Evolutionary conservation across 2,888 invertebrate genomes (phyloP).

Genomic region (Philaethria dido): DNA sequence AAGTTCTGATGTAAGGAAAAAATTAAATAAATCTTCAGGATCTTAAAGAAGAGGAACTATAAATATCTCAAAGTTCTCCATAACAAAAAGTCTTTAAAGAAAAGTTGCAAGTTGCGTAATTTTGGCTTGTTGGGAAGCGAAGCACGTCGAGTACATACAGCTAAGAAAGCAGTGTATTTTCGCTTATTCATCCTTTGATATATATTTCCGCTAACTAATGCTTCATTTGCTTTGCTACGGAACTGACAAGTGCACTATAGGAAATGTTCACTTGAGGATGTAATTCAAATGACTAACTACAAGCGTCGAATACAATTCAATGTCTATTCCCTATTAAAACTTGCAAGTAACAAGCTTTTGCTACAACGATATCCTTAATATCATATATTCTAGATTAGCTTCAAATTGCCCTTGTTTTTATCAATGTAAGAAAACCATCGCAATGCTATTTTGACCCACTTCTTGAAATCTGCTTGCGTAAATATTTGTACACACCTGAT

Average conservation of each 20-base stretch:
- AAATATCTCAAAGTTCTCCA: slow-evolving; percentile 18
- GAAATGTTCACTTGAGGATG: slow-evolving; percentile 12
- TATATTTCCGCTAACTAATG: slow-evolving; percentile 40
- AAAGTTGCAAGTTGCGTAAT: slow-evolving; percentile 23
- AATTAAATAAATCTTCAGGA: neutral
- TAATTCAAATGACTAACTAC: slow-evolving; percentile 12
- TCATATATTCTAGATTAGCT: too few species aligned
- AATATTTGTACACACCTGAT: too few species aligned
- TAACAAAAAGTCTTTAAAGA: slow-evolving; percentile 12
- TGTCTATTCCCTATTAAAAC: neutral
- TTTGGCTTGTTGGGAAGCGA: slow-evolving; percentile 16
- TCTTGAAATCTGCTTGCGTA: too few species aligned
- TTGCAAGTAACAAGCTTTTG: neutral
- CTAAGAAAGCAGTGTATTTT: slow-evolving; percentile 34
- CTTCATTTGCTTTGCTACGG: slow-evolving; percentile 36
- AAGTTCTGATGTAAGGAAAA: neutral
- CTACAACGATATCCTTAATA: too few species aligned
- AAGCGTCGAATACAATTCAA: slow-evolving; percentile 6
- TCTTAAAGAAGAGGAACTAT: neutral
- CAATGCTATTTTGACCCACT: too few species aligned
- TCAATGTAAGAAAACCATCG: too few species aligned
- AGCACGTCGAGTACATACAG: slow-evolving; percentile 32
- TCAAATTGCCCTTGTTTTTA: too few species aligned
- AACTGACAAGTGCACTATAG: slow-evolving; percentile 18
- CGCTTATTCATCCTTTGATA: slow-evolving; percentile 35